Conservation (phyloP, 2,113 vertebrate genomes). For the cat (Felis catus) region F.catus_Fca126_mat1.0 CM031412.1:216817001-216817500, state of each 20-base stretch:
- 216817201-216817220: background rate
- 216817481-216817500: background rate
- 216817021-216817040: background rate
- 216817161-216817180: background rate
- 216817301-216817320: background rate
- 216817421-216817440: background rate
- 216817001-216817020: background rate
- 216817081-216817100: background rate
- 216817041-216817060: background rate
- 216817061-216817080: background rate
- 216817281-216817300: background rate
- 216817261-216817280: background rate
- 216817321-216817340: background rate
- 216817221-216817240: background rate
- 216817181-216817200: background rate
- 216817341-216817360: background rate
- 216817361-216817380: background rate
- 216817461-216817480: background rate
- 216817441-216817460: background rate
- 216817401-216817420: background rate
- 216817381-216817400: background rate
- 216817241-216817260: background rate
- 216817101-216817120: background rate
- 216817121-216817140: background rate
- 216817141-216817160: background rate